Evolutionary conservation across 1,140 invertebrate genomes (phyloP).

Genomic region (Frieseomelitta varia): DNA sequence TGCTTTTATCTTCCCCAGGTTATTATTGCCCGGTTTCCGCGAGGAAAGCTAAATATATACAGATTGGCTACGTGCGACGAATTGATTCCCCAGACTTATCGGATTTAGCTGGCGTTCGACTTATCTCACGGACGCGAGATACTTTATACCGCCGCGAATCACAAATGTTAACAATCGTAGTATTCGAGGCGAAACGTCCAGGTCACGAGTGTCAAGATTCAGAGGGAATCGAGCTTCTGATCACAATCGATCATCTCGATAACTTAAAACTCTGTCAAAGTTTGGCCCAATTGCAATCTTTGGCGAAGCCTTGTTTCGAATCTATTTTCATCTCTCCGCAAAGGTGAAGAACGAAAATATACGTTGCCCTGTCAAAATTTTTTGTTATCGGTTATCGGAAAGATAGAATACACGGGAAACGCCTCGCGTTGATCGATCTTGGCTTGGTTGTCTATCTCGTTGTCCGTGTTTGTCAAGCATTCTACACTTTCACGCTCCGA

Average conservation of each 20-base stretch:
- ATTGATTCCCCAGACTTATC: slow-evolving; percentile 55
- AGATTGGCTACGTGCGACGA: slow-evolving; percentile 40
- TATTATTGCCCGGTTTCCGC: slow-evolving; percentile 30
- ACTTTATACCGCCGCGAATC: neutral
- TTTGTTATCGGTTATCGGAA: neutral
- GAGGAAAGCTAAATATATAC: slow-evolving; percentile 59
- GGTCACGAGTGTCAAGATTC: neutral
- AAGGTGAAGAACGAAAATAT: no score
- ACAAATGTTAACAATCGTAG: neutral
- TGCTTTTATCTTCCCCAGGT: slow-evolving; percentile 35
- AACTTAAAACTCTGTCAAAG: neutral
- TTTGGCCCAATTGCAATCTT: neutral
- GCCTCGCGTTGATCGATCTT: neutral
- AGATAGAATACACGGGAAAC: neutral
- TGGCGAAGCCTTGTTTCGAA: neutral
- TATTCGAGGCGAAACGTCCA: neutral
- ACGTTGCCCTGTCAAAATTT: neutral
- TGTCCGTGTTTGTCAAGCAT: neutral
- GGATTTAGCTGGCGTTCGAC: slow-evolving; percentile 37
- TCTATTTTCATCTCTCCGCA: no score
- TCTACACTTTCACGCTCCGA: neutral
- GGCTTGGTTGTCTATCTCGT: neutral
- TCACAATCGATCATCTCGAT: neutral
- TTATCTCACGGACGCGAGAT: slow-evolving; percentile 33
- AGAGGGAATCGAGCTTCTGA: neutral